Evolutionary conservation across 1,140 invertebrate species (phyloP).

Genomic region (Brachionus paranguensis): DNA sequence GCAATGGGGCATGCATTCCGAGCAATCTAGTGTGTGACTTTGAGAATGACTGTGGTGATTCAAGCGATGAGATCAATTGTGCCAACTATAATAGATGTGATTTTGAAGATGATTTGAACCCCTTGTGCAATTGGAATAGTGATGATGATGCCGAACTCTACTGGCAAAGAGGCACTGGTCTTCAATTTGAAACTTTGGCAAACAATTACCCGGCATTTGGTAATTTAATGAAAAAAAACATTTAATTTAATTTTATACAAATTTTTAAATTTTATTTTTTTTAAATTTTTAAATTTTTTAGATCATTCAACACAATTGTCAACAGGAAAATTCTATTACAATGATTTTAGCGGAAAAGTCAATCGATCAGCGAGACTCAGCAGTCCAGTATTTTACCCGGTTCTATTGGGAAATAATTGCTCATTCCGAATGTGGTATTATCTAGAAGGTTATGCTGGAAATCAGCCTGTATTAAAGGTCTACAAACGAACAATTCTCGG

Average conservation of each 20-base stretch:
- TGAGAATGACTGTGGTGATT: slow-evolving; percentile 32
- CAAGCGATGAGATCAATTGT: slow-evolving; percentile 30
- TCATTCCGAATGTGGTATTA: slow-evolving; percentile 39
- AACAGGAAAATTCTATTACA: background rate
- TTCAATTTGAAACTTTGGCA: background rate
- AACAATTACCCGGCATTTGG: background rate
- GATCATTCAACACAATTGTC: background rate
- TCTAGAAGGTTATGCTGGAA: background rate
- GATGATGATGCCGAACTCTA: slow-evolving; percentile 29
- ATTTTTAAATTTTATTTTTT: background rate
- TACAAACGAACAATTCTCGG: background rate
- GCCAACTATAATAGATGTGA: background rate
- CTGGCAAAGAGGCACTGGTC: background rate
- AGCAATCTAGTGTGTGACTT: background rate
- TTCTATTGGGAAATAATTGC: background rate
- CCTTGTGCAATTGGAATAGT: slow-evolving; percentile 8
- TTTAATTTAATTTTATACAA: background rate
- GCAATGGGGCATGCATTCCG: background rate
- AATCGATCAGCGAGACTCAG: background rate
- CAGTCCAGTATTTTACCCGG: slow-evolving; percentile 31
- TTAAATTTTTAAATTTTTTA: background rate
- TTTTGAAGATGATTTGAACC: slow-evolving; percentile 26
- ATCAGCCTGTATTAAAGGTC: background rate
- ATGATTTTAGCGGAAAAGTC: background rate
- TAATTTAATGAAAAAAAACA: background rate